Percentiles rank a stretch among this genome's conserved stretches.
phyloP scores from a whole-genome alignment of 1,140 invertebrate genomes.

The Drosophila ananassae region DNA sequence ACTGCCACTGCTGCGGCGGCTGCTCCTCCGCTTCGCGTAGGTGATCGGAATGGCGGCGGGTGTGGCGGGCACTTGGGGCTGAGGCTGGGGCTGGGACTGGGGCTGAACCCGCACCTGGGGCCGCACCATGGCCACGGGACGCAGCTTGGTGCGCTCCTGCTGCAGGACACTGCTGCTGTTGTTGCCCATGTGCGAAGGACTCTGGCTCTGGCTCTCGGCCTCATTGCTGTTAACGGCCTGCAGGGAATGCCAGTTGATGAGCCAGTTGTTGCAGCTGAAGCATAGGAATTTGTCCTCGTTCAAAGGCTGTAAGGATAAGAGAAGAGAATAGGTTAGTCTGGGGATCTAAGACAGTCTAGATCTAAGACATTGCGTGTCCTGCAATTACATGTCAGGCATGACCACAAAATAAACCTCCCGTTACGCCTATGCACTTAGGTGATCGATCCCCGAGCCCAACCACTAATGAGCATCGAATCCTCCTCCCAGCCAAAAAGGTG shows the following conservation, averaged over 20 bases:
- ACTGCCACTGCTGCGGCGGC: slow-evolving; percentile 22
- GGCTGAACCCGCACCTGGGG: slow-evolving; percentile 48
- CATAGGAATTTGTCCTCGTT: slow-evolving; percentile 83
- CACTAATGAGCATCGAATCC: slow-evolving; percentile 66
- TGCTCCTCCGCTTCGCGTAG: slow-evolving; percentile 55
- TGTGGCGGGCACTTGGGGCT: slow-evolving; percentile 19
- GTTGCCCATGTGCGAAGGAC: slow-evolving; percentile 75
- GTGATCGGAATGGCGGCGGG: slow-evolving; percentile 34
- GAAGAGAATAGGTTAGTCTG: not conserved
- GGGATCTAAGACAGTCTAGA: not conserved
- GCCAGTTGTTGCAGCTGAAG: slow-evolving; percentile 84
- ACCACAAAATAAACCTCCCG: slow-evolving; percentile 50
- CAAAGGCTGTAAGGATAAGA: slow-evolving; percentile 55
- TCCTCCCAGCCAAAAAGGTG: slow-evolving; percentile 48
- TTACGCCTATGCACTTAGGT: slow-evolving; percentile 57
- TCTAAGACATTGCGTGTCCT: not conserved
- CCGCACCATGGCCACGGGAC: slow-evolving; percentile 53
- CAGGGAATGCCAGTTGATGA: slow-evolving; percentile 83
- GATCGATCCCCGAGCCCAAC: slow-evolving; percentile 39
- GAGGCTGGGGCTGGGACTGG: slow-evolving; percentile 17
- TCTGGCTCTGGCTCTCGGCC: slow-evolving; percentile 71
- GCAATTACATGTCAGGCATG: slow-evolving; percentile 13
- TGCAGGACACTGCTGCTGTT: slow-evolving; percentile 55
- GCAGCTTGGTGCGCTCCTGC: slow-evolving; percentile 31
- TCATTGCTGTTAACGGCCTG: slow-evolving; percentile 81